phyloP scores from a whole-genome alignment of 2,888 invertebrate genomes.

The Apoderus coryli region DNA sequence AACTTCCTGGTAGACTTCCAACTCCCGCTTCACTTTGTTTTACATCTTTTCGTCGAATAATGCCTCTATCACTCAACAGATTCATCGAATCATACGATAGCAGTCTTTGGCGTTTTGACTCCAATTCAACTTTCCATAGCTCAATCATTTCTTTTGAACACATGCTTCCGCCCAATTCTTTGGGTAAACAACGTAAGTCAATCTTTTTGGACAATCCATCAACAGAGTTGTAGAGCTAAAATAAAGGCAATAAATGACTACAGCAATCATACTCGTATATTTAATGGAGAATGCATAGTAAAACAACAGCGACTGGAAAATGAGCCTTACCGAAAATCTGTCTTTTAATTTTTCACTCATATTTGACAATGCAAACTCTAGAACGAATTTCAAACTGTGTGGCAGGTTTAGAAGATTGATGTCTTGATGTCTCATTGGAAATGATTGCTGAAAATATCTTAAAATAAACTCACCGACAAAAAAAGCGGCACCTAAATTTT shows the following conservation, averaged over 20 bases:
- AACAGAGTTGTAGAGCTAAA: slow-evolving; percentile 33
- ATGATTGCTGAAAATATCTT: slow-evolving; percentile 45
- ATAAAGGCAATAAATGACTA: slow-evolving; percentile 9
- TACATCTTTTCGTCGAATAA: slow-evolving; percentile 27
- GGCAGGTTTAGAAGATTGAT: slow-evolving; percentile 59
- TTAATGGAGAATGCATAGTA: too few relatives aligned
- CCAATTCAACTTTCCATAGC: slow-evolving; percentile 48
- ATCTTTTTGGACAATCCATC: slow-evolving; percentile 44
- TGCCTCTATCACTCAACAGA: slow-evolving; percentile 48
- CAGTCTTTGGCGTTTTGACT: slow-evolving; percentile 42
- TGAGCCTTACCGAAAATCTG: slow-evolving; percentile 42
- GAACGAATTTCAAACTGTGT: slow-evolving; percentile 55
- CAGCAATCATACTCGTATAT: too few relatives aligned
- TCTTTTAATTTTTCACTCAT: slow-evolving; percentile 58
- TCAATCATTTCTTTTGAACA: slow-evolving; percentile 57
- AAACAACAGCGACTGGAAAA: too few relatives aligned
- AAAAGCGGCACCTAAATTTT: slow-evolving; percentile 1
- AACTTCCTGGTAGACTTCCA: slow-evolving; percentile 40
- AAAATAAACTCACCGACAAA: slow-evolving; percentile 8
- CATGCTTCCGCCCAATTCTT: slow-evolving; percentile 56
- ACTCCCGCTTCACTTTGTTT: slow-evolving; percentile 17
- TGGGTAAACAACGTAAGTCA: slow-evolving; percentile 49
- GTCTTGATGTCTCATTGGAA: slow-evolving; percentile 67
- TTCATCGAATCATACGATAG: slow-evolving; percentile 49
- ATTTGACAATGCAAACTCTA: slow-evolving; percentile 55